Percentiles rank a stretch among this genome's conserved stretches.
Evolutionary conservation across 1,140 invertebrate genomes (phyloP).

Genomic region (Caerostris darwini): DNA sequence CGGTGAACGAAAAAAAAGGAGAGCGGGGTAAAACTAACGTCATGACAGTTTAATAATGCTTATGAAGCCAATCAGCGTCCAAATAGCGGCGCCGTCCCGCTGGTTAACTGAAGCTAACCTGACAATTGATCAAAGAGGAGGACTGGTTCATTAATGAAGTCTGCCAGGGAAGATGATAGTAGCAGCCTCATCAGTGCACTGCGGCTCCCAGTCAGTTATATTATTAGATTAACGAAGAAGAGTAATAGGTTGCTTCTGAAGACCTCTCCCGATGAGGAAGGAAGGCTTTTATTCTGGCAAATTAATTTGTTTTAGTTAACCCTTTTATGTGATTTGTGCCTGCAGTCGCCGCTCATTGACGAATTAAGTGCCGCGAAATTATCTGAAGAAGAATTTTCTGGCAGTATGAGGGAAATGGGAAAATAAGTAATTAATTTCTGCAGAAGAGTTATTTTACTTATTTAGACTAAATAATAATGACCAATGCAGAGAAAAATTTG

Average conservation of each 20-base stretch:
- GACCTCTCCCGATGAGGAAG: background rate
- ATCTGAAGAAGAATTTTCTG: no score
- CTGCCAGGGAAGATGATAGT: constrained; percentile 6
- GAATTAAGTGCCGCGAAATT: no score
- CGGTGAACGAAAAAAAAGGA: background rate
- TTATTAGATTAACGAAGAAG: constrained; percentile 45
- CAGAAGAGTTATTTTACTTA: no score
- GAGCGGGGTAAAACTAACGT: no score
- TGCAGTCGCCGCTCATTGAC: background rate
- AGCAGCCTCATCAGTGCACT: background rate
- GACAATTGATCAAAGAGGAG: constrained; percentile 54
- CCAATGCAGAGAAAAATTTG: no score
- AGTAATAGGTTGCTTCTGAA: constrained; percentile 5
- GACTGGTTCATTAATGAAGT: constrained; percentile 41
- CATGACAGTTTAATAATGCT: background rate
- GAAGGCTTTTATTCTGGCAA: background rate
- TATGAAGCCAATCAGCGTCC: constrained; percentile 17
- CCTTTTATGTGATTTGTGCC: background rate
- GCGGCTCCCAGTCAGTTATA: background rate
- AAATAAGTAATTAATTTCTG: no score
- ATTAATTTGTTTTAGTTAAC: constrained; percentile 48
- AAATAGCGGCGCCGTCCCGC: background rate
- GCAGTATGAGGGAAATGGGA: no score
- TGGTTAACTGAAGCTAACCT: background rate
- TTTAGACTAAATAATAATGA: no score